Evolutionary conservation across 1,140 invertebrate genomes (phyloP), one percentile per base, ranked within the genome.

Genomic region (Drosophila jambulina): DNA sequence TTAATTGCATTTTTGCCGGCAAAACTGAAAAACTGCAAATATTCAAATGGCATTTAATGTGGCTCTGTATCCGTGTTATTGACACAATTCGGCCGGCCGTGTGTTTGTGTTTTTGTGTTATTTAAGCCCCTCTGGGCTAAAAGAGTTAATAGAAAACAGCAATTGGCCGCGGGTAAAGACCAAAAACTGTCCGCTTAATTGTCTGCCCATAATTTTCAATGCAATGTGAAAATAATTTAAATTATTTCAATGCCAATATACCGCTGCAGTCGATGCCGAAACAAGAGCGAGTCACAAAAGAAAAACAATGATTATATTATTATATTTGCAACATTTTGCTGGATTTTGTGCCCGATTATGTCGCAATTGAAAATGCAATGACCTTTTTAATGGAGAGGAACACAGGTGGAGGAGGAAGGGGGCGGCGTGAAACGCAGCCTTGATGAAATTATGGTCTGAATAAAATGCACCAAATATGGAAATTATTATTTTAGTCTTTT

Each of bases 111-210:
- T 38, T 53, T 40, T 54, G 59, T 71, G 32, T 48, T 34, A 51
- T 70, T 78, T 78, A 71, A 78, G 75, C 75, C 75, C 63, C 54
- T 46, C 36, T 42, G 74, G 60, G 27, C 40, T 10, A 23, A 49
- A 67, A 49, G 53, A 78, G 75, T 78, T 78, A 78, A 78, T 78
- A 76, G 74, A 76, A 76, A 76, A 67, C 46, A 68, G 67, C 60
- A 76, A 75, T 76, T 49, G 63, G 36, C 53, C 53, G 19, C 38
- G 13, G 62, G 34, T 25, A 45, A 58, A 42, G 29, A 43, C 67
- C 43, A 38, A 40, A 71, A 72, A 76, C 23, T 45, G 27, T 42
- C 61, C 29, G 49, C 63, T 78, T 78, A 69, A 78, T 78, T 78
- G 56, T 77, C 78, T 78, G 63, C 48, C 65, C 75, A 78, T 78